Evolutionary conservation across 2,888 invertebrate genomes (phyloP).

Genomic region (Tenthredo distinguenda): DNA sequence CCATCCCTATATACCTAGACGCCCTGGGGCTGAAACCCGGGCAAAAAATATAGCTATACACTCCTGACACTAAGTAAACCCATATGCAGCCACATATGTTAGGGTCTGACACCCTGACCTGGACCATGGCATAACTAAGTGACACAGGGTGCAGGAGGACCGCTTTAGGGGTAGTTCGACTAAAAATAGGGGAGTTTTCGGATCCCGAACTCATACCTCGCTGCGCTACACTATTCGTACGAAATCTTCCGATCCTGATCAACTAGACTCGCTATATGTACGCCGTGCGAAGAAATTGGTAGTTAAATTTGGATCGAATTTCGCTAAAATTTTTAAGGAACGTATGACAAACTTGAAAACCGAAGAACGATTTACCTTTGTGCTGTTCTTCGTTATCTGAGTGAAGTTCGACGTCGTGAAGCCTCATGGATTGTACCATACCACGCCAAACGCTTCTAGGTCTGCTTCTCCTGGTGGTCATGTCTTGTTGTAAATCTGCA

Average conservation of each 20-base stretch:
- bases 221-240: not conserved
- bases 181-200: constrained; percentile 38
- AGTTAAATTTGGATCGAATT: not conserved
- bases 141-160: constrained; percentile 37
- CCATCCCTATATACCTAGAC: not conserved
- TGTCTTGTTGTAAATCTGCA: constrained; percentile 67
- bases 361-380: constrained; percentile 65
- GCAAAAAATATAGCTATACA: constrained; percentile 11
- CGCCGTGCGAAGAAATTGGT: not conserved
- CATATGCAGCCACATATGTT: constrained; percentile 67
- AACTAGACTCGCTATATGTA: not conserved
- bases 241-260: constrained; percentile 11
- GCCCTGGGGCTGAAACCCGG: not conserved
- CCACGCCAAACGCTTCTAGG: constrained; percentile 70
- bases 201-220: not conserved
- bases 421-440: constrained; percentile 71
- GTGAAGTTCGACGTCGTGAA: constrained; percentile 71
- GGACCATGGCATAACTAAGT: constrained; percentile 60
- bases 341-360: not conserved
- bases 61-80: constrained; percentile 56
- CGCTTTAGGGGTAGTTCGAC: constrained; percentile 23
- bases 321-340: not conserved
- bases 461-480: constrained; percentile 62
- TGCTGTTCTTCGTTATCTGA: constrained; percentile 72
- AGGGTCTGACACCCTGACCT: constrained; percentile 67